Percentiles rank a stretch among this genome's conserved stretches.
Conservation (phyloP, 2,113 vertebrate genomes). For the Dasyornis broadbenti region DNA sequence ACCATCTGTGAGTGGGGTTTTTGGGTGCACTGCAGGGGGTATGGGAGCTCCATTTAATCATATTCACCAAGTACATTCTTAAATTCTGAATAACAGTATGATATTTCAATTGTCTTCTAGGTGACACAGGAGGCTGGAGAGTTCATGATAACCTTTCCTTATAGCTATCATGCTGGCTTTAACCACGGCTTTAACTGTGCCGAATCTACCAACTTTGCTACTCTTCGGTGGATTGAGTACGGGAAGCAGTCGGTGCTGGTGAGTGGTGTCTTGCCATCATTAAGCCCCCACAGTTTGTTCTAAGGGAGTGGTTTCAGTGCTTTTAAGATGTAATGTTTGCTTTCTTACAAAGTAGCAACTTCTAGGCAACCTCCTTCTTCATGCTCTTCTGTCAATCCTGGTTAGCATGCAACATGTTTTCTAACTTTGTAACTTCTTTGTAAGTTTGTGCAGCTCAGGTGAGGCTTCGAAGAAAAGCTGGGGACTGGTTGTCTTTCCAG, state of each 20-base stretch:
- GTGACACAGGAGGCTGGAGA: slow-evolving; percentile 94
- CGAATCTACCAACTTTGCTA: slow-evolving; percentile 96
- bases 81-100: neutral
- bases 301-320: neutral
- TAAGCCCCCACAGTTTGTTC: neutral
- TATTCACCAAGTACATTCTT: neutral
- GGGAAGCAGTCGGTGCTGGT: slow-evolving; percentile 94
- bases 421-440: neutral
- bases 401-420: neutral
- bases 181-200: slow-evolving; percentile 99
- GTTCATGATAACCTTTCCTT: slow-evolving; percentile 96
- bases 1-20: neutral
- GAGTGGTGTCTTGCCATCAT: neutral
- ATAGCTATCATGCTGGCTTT: slow-evolving; percentile 94
- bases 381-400: neutral
- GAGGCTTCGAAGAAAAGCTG: neutral
- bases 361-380: neutral
- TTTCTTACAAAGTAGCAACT: neutral
- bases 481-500: neutral
- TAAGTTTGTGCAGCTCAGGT: neutral
- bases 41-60: neutral
- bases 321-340: neutral
- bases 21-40: neutral
- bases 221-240: slow-evolving; percentile 94
- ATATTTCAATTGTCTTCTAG: slow-evolving; percentile 63